Evolutionary conservation across 2,113 vertebrate genomes (phyloP).

Genomic region (Phrynosoma blainvillii): DNA sequence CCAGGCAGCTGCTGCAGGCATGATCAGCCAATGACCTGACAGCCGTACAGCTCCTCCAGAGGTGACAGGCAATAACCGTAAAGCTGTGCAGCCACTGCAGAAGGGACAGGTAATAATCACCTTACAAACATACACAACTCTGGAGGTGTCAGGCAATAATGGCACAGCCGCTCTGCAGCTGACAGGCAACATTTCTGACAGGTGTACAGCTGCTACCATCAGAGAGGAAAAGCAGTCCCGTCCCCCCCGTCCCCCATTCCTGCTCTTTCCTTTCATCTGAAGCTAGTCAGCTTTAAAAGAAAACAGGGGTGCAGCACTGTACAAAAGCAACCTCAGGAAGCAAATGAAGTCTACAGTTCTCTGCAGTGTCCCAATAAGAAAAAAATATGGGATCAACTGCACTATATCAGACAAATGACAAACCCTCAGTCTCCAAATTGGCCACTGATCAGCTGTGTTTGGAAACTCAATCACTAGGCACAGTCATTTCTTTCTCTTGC

Average conservation of each 20-base stretch:
- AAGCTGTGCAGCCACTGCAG: slow-evolving; percentile 15
- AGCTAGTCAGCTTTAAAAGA: background rate
- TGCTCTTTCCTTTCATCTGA: background rate
- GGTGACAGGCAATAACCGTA: background rate
- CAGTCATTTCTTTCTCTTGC: too few species aligned
- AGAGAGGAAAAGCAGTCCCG: background rate
- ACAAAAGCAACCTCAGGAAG: background rate
- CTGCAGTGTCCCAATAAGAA: background rate
- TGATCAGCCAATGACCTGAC: background rate
- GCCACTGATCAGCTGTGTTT: background rate
- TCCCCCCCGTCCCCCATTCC: background rate
- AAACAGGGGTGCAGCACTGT: background rate
- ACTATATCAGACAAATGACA: background rate
- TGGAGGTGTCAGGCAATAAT: slow-evolving; percentile 15
- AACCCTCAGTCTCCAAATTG: background rate
- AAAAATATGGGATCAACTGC: background rate
- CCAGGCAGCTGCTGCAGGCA: background rate
- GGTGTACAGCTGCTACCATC: slow-evolving; percentile 1
- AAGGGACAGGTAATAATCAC: slow-evolving; percentile 8
- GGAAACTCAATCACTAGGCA: background rate
- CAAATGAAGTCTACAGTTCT: background rate
- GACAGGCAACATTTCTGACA: slow-evolving; percentile 21
- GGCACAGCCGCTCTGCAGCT: background rate
- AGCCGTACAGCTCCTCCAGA: slow-evolving; percentile 32
- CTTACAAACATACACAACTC: slow-evolving; percentile 16